These are phyloP conservation scores for Polyommatus iphigenia DNA, from an alignment of 2,888 invertebrate species.

Conservation along the genomic window DNA sequence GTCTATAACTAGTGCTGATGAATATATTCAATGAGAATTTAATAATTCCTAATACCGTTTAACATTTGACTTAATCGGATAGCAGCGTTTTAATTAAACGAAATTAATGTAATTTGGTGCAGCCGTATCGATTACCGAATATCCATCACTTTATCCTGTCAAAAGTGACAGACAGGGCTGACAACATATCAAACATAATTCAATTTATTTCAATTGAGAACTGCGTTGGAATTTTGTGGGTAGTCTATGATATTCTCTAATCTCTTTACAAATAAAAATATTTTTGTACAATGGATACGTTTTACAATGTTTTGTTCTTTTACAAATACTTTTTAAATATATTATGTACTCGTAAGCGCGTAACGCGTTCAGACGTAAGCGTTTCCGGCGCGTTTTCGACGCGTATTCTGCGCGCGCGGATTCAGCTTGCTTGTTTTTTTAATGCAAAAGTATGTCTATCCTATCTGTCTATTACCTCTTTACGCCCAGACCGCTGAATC, in stretches of 20 bases:
- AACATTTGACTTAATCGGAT: not conserved
- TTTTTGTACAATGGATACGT: not conserved
- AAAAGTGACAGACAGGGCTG: slow-evolving; percentile 25
- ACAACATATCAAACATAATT: slow-evolving; percentile 22
- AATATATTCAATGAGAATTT: not conserved
- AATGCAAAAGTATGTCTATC: too few relatives aligned
- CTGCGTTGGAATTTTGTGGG: not conserved
- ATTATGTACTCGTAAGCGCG: too few relatives aligned
- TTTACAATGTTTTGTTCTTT: too few relatives aligned
- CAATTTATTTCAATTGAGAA: slow-evolving; percentile 32
- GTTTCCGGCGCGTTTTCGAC: too few relatives aligned
- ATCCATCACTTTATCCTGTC: slow-evolving; percentile 24
- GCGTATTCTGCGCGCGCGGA: too few relatives aligned
- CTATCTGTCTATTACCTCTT: too few relatives aligned
- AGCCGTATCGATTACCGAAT: slow-evolving; percentile 26
- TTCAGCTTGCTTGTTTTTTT: too few relatives aligned
- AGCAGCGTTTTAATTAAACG: slow-evolving; percentile 30
- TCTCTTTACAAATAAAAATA: not conserved
- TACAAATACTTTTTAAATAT: too few relatives aligned
- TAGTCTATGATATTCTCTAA: not conserved
- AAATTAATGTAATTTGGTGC: slow-evolving; percentile 27
- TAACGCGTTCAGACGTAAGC: too few relatives aligned
- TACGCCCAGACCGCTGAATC: too few relatives aligned
- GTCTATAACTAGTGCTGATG: too few relatives aligned
- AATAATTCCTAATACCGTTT: not conserved